Percentiles rank a stretch among this genome's conserved stretches.
phyloP scores from a whole-genome alignment of 2,888 invertebrate genomes.

The Pammene aurita region DNA sequence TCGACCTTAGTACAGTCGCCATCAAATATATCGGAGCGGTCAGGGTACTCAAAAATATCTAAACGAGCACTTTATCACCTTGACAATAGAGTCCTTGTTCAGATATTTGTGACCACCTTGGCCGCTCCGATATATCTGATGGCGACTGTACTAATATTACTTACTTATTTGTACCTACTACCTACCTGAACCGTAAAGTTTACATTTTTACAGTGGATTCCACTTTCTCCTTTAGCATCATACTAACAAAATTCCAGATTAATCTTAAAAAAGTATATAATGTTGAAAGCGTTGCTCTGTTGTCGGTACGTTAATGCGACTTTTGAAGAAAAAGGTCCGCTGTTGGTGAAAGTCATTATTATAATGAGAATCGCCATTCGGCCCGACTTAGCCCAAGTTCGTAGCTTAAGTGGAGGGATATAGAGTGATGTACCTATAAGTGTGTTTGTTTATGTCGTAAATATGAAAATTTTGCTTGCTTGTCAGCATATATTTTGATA shows the following conservation, averaged over 20 bases:
- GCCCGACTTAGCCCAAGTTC: slow-evolving; percentile 50
- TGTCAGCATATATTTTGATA: neutral
- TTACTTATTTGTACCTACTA: no score
- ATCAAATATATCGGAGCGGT: no score
- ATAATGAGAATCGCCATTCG: slow-evolving; percentile 78
- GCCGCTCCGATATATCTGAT: no score
- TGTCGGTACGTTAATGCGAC: slow-evolving; percentile 67
- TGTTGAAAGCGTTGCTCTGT: slow-evolving; percentile 52
- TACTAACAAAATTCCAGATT: slow-evolving; percentile 25
- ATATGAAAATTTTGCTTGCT: slow-evolving; percentile 28
- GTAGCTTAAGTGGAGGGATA: slow-evolving; percentile 44
- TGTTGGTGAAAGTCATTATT: slow-evolving; percentile 73
- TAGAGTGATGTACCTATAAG: no score
- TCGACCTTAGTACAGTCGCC: no score
- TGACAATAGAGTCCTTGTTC: no score
- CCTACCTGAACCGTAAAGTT: neutral
- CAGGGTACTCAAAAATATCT: no score
- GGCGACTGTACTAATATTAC: no score
- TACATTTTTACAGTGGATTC: neutral
- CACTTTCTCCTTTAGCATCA: slow-evolving; percentile 3
- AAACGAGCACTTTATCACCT: no score
- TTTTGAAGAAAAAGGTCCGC: slow-evolving; percentile 67
- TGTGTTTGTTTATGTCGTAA: slow-evolving; percentile 29
- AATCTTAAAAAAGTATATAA: slow-evolving; percentile 42
- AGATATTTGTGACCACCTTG: no score